Evolutionary conservation across 2,113 vertebrate species (phyloP).

Genomic region (Xiphias gladius): DNA sequence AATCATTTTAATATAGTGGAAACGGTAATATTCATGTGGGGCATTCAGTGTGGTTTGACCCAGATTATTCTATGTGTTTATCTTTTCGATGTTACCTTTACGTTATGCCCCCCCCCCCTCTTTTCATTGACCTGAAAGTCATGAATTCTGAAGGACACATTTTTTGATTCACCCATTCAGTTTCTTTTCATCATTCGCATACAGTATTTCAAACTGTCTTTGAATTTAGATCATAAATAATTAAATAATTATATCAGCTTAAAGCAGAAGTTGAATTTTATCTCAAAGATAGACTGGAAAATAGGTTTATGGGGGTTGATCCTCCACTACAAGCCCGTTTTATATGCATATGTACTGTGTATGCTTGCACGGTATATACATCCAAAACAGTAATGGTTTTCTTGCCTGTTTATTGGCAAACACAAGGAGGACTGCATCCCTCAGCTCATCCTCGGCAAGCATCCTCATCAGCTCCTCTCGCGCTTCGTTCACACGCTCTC

Average conservation of each 20-base stretch:
- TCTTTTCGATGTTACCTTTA: no score
- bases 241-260: background rate
- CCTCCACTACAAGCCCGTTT: background rate
- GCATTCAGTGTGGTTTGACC: background rate
- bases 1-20: background rate
- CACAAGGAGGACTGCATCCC: constrained; percentile 95
- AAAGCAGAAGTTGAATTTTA: background rate
- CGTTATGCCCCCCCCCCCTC: no score
- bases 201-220: background rate
- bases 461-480: constrained; percentile 98
- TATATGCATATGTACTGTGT: background rate
- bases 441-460: constrained; percentile 95
- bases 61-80: no score
- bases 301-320: background rate
- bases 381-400: background rate
- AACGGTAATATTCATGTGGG: background rate
- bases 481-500: constrained; percentile 96
- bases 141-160: background rate
- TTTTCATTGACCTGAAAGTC: background rate
- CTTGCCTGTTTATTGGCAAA: constrained; percentile 97
- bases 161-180: no score
- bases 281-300: background rate
- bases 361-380: background rate
- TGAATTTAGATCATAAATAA: background rate
- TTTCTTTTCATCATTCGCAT: no score